Conservation (phyloP, 2,113 vertebrate genomes). For the Rhizomys pruinosus region DNA sequence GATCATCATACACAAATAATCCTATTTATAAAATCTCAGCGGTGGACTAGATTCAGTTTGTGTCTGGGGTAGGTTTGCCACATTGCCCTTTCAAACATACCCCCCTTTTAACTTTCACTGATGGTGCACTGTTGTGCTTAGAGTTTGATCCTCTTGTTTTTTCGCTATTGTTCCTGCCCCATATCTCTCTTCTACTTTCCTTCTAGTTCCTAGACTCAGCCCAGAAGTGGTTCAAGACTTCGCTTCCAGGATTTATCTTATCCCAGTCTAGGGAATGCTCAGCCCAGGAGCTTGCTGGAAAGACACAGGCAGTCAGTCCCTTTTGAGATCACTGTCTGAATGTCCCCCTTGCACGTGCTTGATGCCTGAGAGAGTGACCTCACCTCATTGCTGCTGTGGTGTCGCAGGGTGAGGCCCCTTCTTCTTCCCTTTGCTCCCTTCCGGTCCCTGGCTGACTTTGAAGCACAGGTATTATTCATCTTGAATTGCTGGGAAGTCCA, state of each 20-base stretch:
- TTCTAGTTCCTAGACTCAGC: neutral
- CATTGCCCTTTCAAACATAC: neutral
- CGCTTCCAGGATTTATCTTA: neutral
- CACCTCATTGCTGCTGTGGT: neutral
- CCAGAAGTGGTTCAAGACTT: neutral
- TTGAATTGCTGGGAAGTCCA: neutral
- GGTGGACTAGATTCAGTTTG: neutral
- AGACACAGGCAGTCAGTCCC: no score
- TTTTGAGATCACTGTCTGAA: neutral
- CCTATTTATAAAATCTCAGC: neutral
- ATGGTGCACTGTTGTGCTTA: neutral
- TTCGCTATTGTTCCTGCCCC: neutral
- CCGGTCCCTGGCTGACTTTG: conserved; percentile 44
- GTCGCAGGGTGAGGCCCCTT: neutral
- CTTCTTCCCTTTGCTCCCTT: neutral
- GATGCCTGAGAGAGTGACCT: neutral
- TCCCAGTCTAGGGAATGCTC: neutral
- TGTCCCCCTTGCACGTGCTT: neutral
- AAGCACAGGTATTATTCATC: conserved; percentile 44
- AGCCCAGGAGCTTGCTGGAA: neutral
- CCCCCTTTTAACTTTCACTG: neutral
- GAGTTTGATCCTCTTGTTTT: neutral
- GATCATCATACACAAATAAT: neutral
- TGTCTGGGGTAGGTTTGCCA: neutral
- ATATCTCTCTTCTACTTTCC: neutral